These are phyloP conservation scores for Callosobruchus maculatus DNA, from an alignment of 2,888 invertebrate species.

Conservation along the genomic window DNA sequence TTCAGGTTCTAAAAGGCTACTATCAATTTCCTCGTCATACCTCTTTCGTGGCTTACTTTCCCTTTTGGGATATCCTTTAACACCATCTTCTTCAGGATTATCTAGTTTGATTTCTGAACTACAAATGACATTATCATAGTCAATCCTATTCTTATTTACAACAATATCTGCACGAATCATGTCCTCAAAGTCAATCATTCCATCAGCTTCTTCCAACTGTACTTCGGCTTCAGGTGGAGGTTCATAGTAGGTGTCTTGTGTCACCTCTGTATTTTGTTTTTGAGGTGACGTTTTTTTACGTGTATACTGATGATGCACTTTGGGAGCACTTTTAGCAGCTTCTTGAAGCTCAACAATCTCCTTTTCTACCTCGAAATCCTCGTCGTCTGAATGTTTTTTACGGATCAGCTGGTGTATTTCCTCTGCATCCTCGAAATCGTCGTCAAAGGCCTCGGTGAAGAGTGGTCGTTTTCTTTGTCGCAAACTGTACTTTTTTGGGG, in stretches of 20 bases:
- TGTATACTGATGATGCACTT: neutral
- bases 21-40: constrained; percentile 20
- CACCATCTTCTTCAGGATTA: constrained; percentile 6
- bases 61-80: constrained; percentile 15
- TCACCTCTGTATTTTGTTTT: neutral
- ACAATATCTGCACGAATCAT: constrained; percentile 40
- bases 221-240: neutral
- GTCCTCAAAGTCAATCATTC: constrained; percentile 39
- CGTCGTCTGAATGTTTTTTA: constrained; percentile 27
- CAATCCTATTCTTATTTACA: constrained; percentile 35
- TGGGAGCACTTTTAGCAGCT: constrained; percentile 7
- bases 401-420: constrained; percentile 27
- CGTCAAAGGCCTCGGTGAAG: constrained; percentile 48
- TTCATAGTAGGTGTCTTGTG: constrained; percentile 4
- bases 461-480: constrained; percentile 32
- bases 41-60: constrained; percentile 19
- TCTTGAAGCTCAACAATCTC: constrained; percentile 18
- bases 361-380: constrained; percentile 32
- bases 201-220: constrained; percentile 19
- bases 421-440: constrained; percentile 50
- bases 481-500: constrained; percentile 36
- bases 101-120: constrained; percentile 34
- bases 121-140: constrained; percentile 37
- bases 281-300: neutral
- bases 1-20: constrained; percentile 20